A percentile compares a stretch with the other conserved stretches of the same genome.
Evolutionary conservation across 2,888 invertebrate species (phyloP).

Genomic region (Luperina testacea): DNA sequence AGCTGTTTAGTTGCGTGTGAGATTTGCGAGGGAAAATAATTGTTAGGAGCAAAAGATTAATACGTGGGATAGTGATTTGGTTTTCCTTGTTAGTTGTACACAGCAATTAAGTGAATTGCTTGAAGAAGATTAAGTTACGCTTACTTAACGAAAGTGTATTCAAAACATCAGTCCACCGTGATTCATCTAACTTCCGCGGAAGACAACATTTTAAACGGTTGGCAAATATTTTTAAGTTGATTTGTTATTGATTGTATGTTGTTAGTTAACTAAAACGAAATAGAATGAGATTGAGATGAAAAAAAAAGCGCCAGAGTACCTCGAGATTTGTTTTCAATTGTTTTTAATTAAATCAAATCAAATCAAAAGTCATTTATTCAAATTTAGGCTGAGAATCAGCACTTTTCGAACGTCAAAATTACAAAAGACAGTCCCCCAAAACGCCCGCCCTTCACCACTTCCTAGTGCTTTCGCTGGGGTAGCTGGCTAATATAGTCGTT

Average conservation of each 20-base stretch:
- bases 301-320: background rate
- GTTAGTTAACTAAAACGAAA: background rate
- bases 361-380: too few relatives aligned
- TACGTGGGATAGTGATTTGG: conserved; percentile 50
- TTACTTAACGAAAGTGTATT: background rate
- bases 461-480: too few relatives aligned
- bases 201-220: background rate
- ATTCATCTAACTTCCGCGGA: background rate
- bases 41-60: conserved; percentile 58
- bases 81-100: conserved; percentile 34
- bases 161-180: background rate
- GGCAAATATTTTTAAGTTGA: background rate
- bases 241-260: background rate
- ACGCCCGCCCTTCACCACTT: too few relatives aligned
- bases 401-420: too few relatives aligned
- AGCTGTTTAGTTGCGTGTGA: conserved; percentile 65
- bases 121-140: conserved; percentile 11
- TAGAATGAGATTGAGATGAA: background rate
- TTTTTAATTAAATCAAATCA: too few relatives aligned
- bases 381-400: too few relatives aligned
- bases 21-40: conserved; percentile 63
- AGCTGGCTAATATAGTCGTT: too few relatives aligned
- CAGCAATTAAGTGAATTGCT: conserved; percentile 33
- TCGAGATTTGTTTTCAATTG: too few relatives aligned
- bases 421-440: too few relatives aligned